These are phyloP conservation scores for Reticulitermes speratus DNA, from an alignment of 1,140 invertebrate genomes.

Conservation along the genomic window DNA sequence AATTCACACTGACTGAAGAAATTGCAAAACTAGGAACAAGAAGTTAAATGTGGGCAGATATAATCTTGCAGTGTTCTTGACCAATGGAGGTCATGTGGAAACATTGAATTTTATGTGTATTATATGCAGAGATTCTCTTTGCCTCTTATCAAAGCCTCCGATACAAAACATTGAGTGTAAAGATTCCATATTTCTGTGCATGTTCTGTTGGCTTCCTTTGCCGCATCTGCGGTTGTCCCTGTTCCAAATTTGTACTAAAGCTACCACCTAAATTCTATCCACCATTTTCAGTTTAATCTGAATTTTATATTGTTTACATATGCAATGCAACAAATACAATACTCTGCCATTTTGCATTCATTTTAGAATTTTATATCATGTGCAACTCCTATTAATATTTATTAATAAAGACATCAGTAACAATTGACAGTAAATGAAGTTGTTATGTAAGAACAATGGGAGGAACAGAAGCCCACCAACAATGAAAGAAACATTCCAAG, in stretches of 20 bases:
- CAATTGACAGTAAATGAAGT: background rate
- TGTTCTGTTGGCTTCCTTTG: background rate
- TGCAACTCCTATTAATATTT: background rate
- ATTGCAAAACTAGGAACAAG: too few relatives aligned
- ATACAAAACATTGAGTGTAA: background rate
- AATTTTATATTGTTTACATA: background rate
- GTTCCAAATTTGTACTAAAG: constrained; percentile 3
- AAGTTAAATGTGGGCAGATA: too few relatives aligned
- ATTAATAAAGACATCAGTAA: background rate
- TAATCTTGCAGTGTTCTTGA: too few relatives aligned
- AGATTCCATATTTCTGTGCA: background rate
- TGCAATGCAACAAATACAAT: background rate
- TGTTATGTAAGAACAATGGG: background rate
- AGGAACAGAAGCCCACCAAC: background rate
- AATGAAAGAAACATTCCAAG: background rate
- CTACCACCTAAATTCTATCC: background rate
- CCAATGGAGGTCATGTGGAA: too few relatives aligned
- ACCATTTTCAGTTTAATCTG: background rate
- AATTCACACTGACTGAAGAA: too few relatives aligned
- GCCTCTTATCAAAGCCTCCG: background rate
- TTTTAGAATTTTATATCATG: background rate
- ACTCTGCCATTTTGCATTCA: background rate
- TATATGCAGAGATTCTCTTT: background rate
- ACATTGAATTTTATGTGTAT: too few relatives aligned
- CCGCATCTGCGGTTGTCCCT: background rate